These are phyloP conservation scores for Thelaira solivaga DNA, from an alignment of 2,888 invertebrate species.

Conservation along the genomic window DNA sequence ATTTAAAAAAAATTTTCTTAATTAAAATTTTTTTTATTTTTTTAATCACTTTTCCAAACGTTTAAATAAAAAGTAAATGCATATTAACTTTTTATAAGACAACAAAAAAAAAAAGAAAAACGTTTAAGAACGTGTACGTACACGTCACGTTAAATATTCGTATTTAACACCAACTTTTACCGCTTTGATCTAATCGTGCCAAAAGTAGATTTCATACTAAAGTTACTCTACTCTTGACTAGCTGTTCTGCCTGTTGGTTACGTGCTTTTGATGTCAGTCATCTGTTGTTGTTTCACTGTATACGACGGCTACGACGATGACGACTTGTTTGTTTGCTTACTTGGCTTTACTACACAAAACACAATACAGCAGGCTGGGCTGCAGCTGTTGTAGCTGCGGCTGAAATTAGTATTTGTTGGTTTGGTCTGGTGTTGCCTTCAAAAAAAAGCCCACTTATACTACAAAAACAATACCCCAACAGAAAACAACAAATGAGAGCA, in stretches of 20 bases:
- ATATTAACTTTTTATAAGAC: slow-evolving; percentile 24
- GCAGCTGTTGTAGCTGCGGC: slow-evolving; percentile 30
- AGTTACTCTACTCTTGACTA: slow-evolving; percentile 51
- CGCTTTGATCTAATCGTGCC: slow-evolving; percentile 68
- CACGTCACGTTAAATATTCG: slow-evolving; percentile 51
- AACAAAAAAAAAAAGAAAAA: no score
- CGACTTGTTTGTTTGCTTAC: slow-evolving; percentile 39
- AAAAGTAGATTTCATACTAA: slow-evolving; percentile 74
- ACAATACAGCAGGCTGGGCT: no score
- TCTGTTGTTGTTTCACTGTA: slow-evolving; percentile 29
- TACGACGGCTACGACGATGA: slow-evolving; percentile 4
- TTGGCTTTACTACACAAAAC: slow-evolving; percentile 28
- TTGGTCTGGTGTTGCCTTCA: slow-evolving; percentile 46
- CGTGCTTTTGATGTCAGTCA: slow-evolving; percentile 25
- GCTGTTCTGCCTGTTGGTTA: slow-evolving; percentile 36
- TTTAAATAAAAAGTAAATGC: slow-evolving; percentile 8
- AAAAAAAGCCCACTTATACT: slow-evolving; percentile 38
- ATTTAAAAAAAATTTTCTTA: no score
- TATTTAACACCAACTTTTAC: slow-evolving; percentile 15
- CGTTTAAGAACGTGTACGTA: slow-evolving; percentile 48
- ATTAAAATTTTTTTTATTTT: no score
- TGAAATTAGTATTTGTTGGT: slow-evolving; percentile 50
- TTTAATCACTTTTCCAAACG: no score
- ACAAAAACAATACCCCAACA: slow-evolving; percentile 37
- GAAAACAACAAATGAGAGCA: neutral